Evolutionary conservation across 2,797 vertebrate species (phyloP).

Genomic region (Orestias chungarensis): DNA sequence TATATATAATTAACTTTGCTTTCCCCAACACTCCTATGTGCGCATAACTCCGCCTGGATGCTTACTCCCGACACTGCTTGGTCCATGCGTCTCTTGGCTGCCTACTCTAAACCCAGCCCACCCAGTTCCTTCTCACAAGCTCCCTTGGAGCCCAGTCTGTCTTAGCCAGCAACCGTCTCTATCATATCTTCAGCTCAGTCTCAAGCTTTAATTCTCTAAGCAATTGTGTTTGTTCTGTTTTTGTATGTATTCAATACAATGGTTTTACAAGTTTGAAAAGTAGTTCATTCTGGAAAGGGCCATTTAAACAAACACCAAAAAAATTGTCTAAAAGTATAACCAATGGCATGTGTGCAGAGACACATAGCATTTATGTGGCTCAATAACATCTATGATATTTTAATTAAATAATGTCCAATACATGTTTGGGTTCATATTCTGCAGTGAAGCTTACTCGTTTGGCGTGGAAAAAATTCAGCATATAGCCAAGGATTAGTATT

Average conservation of each 20-base stretch:
- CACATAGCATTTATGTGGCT: not conserved
- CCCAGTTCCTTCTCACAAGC: not conserved
- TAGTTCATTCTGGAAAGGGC: not conserved
- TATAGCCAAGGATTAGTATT: no score
- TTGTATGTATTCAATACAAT: not conserved
- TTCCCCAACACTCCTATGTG: not conserved
- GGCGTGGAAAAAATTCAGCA: no score
- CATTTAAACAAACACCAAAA: not conserved
- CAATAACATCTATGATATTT: no score
- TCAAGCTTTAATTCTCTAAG: not conserved
- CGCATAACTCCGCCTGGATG: not conserved
- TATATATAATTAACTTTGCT: not conserved
- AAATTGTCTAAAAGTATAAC: not conserved
- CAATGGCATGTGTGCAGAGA: not conserved
- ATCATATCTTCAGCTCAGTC: not conserved
- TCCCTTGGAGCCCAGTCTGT: not conserved
- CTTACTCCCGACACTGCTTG: not conserved
- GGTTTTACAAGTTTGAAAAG: not conserved
- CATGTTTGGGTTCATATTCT: no score
- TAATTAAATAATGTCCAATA: no score
- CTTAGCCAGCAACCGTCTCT: constrained; percentile 3
- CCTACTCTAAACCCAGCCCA: not conserved
- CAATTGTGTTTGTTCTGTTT: not conserved
- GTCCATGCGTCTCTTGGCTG: constrained; percentile 2
- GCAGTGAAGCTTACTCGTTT: no score